These are phyloP conservation scores for Peromyscus californicus DNA, from an alignment of 2,113 vertebrate genomes.

Conservation along the genomic window DNA sequence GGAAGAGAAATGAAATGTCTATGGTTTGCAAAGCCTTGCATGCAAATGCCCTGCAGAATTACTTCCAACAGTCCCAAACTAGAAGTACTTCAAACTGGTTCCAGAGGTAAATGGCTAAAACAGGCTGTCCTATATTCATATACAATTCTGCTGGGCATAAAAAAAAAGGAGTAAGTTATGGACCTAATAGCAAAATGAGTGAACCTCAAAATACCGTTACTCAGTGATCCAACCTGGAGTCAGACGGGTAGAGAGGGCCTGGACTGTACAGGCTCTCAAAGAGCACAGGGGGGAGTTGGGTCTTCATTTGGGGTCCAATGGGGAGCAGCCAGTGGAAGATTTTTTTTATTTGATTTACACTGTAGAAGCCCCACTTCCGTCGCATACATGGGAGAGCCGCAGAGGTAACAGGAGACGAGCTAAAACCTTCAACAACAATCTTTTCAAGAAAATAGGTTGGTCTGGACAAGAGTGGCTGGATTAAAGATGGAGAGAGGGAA, in stretches of 20 bases:
- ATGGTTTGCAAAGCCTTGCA: background rate
- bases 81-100: background rate
- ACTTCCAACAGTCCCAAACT: background rate
- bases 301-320: background rate
- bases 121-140: background rate
- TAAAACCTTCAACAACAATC: background rate
- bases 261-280: background rate
- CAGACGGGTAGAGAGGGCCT: background rate
- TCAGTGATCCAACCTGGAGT: background rate
- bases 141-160: background rate
- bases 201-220: slow-evolving; percentile 1
- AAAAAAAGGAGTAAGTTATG: slow-evolving; percentile 3
- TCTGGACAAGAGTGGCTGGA: background rate
- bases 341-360: background rate
- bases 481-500: background rate
- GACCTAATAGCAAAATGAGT: background rate
- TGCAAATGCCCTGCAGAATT: background rate
- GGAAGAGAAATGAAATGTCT: background rate
- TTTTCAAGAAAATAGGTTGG: background rate
- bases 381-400: background rate
- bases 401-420: background rate
- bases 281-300: background rate
- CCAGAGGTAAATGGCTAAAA: slow-evolving; percentile 3
- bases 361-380: background rate
- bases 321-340: background rate